Base-by-base conservation (phyloP, 2,888 invertebrate genomes). In the Patella depressa region DNA sequence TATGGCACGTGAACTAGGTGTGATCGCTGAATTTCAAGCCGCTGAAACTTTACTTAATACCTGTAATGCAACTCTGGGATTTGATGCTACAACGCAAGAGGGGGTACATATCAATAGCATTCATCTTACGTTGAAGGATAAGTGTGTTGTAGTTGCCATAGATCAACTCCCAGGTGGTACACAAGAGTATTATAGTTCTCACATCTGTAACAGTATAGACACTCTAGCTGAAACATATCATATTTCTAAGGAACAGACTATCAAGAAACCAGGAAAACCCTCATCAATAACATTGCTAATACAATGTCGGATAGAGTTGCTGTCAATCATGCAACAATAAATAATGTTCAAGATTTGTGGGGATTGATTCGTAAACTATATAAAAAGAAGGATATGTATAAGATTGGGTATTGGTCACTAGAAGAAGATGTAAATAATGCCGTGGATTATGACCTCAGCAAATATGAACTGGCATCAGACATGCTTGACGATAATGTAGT, bases 71-170 rank as follows among this genome's bases (percentile, higher is more conserved):
- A 81, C 81, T 11, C 54, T 81, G 29, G 81, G 80, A 15, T 81
- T 81, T 29, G 80, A 81, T 71, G 74, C 80, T 15, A 81, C 78
- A 2, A 81, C 81, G 7, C 81, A 81, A 65, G 81, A 81, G 65
- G 80, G 78, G 11, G 57, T 59, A 24, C 80, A 81, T 55, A 72
- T 81, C 14, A 81, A 81, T 74, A 73, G 76, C 69, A 71, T 81
- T 24, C 81, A 81, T 72, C 17, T 81, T 53, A 81, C 81, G 29
- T 29, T 29, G 29, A 29, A 29, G 29, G 29, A 2, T 29, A 29
- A 80, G n/a, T 81, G 78, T 73, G 17, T 34, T 34, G 75, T 65
- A 5, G 59, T 55, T 53, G 75, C 81, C 15, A 57, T 81, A 24
- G 81, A 81, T 70, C 73, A 78, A 69, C 65, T 81, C 24, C 71